A percentile compares a stretch with the other conserved stretches of the same genome.
Conservation (phyloP, 2,888 invertebrate genomes). For the Mesorhabditis belari region DNA sequence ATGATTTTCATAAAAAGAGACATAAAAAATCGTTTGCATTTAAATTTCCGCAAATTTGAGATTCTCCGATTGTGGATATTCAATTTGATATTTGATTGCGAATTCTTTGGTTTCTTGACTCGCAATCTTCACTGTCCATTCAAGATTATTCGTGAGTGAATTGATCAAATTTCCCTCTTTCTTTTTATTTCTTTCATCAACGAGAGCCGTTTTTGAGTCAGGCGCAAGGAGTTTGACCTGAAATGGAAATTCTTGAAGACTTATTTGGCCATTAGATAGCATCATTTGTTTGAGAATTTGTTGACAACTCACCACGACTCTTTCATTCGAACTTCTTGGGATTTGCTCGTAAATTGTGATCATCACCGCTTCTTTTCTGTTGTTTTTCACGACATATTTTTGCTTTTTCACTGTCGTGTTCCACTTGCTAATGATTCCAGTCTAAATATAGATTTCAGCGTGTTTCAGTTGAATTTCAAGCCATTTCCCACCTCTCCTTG, state of each 20-base stretch:
- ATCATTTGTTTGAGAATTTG: no score
- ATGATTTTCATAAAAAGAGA: no score
- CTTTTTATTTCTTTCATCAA: neutral
- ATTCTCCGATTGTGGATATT: neutral
- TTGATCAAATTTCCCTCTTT: neutral
- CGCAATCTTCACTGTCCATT: neutral
- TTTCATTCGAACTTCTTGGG: conserved; percentile 42
- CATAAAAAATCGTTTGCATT: no score
- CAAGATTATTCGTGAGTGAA: neutral
- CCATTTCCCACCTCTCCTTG: conserved; percentile 41
- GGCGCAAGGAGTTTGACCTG: neutral
- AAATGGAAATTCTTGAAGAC: no score
- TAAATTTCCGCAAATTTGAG: no score
- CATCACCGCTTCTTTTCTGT: conserved; percentile 18
- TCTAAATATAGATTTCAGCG: no score
- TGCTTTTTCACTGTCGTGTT: conserved; percentile 32
- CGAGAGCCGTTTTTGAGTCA: neutral
- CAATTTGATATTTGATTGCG: neutral
- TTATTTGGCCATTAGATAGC: no score
- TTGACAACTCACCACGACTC: conserved; percentile 39
- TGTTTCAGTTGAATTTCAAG: no score
- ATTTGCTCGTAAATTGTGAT: conserved; percentile 37
- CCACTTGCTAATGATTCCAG: conserved; percentile 27
- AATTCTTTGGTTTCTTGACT: neutral
- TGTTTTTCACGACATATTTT: conserved; percentile 37